Evolutionary conservation across 1,140 invertebrate species (phyloP).

Genomic region (Aphaenogaster floridana): DNA sequence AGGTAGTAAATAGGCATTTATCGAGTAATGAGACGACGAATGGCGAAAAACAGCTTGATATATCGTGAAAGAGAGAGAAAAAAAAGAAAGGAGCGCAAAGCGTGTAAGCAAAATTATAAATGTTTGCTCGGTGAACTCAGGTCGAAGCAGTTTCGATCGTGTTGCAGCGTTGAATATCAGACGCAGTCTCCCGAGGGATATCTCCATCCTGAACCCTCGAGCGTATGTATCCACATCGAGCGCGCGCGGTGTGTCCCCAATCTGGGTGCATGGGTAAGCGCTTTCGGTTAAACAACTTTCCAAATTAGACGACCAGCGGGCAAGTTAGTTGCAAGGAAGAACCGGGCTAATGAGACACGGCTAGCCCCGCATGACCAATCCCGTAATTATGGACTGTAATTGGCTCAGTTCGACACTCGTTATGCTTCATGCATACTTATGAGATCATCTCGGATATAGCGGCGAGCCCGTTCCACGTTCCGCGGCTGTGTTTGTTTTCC

Average conservation of each 20-base stretch:
- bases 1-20: not conserved
- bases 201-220: not conserved
- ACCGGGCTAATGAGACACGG: constrained; percentile 59
- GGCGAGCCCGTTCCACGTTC: not conserved
- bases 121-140: constrained; percentile 44
- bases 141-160: not conserved
- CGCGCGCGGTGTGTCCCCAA: constrained; percentile 20
- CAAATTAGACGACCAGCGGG: constrained; percentile 47
- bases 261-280: constrained; percentile 57
- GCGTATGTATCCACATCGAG: constrained; percentile 3
- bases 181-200: constrained; percentile 30
- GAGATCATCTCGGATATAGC: constrained; percentile 43
- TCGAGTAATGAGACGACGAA: not conserved
- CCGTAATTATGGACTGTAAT: constrained; percentile 70
- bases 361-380: constrained; percentile 42
- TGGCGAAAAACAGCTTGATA: not conserved
- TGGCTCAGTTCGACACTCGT: constrained; percentile 53
- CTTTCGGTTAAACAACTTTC: constrained; percentile 61
- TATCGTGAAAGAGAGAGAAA: not conserved
- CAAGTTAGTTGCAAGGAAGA: constrained; percentile 54
- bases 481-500: constrained; percentile 1
- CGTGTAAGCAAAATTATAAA: constrained; percentile 53
- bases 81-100: not conserved
- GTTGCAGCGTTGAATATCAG: constrained; percentile 40
- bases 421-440: constrained; percentile 54